phyloP scores from a whole-genome alignment of 2,113 vertebrate genomes.

The Calyptomena viridis region DNA sequence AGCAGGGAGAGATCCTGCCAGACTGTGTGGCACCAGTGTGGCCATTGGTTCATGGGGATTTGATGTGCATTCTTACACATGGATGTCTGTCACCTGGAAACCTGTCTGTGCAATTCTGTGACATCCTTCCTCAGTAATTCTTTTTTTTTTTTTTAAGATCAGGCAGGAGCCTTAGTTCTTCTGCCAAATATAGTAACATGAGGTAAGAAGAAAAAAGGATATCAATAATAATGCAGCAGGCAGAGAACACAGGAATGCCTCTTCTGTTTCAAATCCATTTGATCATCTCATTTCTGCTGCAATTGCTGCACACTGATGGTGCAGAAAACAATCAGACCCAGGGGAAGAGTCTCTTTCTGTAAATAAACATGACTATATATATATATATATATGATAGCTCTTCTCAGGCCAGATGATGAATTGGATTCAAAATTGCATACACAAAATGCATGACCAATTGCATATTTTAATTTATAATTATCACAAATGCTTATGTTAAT shows the following conservation, averaged over 20 bases:
- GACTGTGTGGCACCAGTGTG: background rate
- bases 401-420: background rate
- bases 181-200: background rate
- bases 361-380: background rate
- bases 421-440: background rate
- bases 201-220: background rate
- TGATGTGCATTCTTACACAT: background rate
- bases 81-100: background rate
- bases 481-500: background rate
- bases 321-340: background rate
- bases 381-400: background rate
- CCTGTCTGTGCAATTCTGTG: background rate
- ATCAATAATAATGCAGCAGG: background rate
- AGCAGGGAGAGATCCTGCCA: background rate
- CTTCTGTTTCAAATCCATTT: background rate
- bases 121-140: background rate
- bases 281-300: background rate
- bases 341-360: background rate
- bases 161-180: background rate
- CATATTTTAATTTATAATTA: conserved; percentile 2
- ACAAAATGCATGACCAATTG: background rate
- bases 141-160: background rate
- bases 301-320: background rate
- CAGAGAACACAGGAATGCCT: background rate
- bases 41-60: background rate